phyloP scores from a whole-genome alignment of 2,797 vertebrate genomes.

The Percopsis omiscomaycus region DNA sequence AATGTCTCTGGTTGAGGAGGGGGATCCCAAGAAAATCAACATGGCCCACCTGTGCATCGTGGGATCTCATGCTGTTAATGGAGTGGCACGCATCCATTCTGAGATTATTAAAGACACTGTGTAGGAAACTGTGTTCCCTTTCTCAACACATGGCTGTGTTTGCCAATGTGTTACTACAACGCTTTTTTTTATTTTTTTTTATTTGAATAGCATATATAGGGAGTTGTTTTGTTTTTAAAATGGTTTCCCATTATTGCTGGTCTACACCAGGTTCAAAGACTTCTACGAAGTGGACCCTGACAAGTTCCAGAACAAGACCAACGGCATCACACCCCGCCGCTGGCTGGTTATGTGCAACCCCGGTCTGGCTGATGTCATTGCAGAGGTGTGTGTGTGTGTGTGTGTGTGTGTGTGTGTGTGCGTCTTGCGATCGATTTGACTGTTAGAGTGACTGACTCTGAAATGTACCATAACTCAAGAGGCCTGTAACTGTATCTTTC shows the following conservation, averaged over 20 bases:
- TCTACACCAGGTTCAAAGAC: slow-evolving; percentile 70
- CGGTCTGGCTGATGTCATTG: slow-evolving; percentile 87
- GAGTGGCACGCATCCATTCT: slow-evolving; percentile 92
- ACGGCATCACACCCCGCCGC: slow-evolving; percentile 88
- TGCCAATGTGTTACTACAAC: neutral
- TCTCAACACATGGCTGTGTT: no score
- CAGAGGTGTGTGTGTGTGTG: slow-evolving; percentile 72
- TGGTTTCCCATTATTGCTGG: neutral
- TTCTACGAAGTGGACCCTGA: slow-evolving; percentile 82
- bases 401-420: neutral
- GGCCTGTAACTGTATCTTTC: no score
- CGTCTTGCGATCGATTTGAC: no score
- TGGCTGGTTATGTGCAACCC: slow-evolving; percentile 91
- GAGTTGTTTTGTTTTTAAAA: neutral
- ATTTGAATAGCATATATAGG: no score
- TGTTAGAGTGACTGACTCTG: no score
- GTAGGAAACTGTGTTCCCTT: slow-evolving; percentile 65
- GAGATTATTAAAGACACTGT: slow-evolving; percentile 90
- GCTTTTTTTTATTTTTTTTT: neutral
- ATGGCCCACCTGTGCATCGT: slow-evolving; percentile 96
- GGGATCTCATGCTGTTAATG: slow-evolving; percentile 90
- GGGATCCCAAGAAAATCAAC: slow-evolving; percentile 87
- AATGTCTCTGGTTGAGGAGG: slow-evolving; percentile 93
- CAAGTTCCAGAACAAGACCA: slow-evolving; percentile 93
- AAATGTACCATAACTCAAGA: no score